Percentiles rank a stretch among this genome's conserved stretches.
These are phyloP conservation scores for Tachycineta bicolor DNA, from an alignment of 2,113 vertebrate genomes.

Conservation along the genomic window DNA sequence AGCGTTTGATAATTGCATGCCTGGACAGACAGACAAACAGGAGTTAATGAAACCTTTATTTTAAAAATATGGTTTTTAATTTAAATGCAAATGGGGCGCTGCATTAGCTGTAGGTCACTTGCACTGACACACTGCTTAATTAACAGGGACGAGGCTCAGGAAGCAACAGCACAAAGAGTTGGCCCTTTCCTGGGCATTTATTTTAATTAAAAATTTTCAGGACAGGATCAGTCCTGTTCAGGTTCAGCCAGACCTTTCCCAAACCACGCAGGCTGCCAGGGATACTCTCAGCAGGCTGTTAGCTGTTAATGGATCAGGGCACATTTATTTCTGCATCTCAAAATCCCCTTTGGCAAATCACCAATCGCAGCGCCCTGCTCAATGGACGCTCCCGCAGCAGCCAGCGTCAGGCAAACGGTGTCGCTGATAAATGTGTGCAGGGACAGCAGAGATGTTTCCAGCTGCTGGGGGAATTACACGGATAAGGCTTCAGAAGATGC, in stretches of 20 bases:
- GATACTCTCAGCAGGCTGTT: not conserved
- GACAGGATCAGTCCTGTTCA: not conserved
- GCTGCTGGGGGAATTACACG: not conserved
- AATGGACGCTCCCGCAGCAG: not conserved
- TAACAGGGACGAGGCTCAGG: slow-evolving; percentile 43
- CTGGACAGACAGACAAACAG: slow-evolving; percentile 40
- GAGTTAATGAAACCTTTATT: slow-evolving; percentile 50
- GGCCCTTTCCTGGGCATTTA: slow-evolving; percentile 45
- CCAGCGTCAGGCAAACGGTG: not conserved
- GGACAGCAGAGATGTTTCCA: slow-evolving; percentile 3
- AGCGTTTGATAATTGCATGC: not conserved
- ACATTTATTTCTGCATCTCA: slow-evolving; percentile 25
- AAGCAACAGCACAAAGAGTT: slow-evolving; percentile 45
- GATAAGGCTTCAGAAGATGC: not conserved
- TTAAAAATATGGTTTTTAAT: slow-evolving; percentile 74
- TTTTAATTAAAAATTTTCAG: slow-evolving; percentile 70
- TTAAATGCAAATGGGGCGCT: slow-evolving; percentile 62
- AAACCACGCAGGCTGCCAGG: not conserved
- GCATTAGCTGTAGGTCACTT: slow-evolving; percentile 52
- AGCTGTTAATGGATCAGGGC: slow-evolving; percentile 32
- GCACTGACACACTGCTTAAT: slow-evolving; percentile 59
- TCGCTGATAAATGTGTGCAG: slow-evolving; percentile 29
- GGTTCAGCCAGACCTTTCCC: not conserved
- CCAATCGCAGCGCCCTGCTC: slow-evolving; percentile 11
- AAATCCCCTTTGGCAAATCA: slow-evolving; percentile 25